Base-by-base conservation (phyloP, 2,113 vertebrate species). In the Sturnus vulgaris region DNA sequence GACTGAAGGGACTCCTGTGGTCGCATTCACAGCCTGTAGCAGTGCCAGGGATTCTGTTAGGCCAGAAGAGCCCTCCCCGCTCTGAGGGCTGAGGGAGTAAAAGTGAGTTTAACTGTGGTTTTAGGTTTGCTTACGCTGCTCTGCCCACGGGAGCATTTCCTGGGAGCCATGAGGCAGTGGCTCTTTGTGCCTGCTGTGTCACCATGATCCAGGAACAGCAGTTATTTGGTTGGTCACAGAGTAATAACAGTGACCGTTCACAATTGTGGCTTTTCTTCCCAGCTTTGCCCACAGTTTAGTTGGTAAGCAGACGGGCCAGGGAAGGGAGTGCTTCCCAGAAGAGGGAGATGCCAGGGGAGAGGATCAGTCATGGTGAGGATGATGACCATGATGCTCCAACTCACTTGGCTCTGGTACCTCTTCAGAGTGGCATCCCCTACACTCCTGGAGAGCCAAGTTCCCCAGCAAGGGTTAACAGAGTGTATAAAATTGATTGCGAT, bases 401-500 rank as follows among this genome's bases (percentile, higher is more conserved):
- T 83, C 42, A 3, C 57, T 52, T 15, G 55, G 40, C 61, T 37
- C 60, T 13, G 12, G 47, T 4, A 2, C 49, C 55, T 37, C 65
- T 40, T 65, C 1, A 1, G 11, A 27, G 79, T 7, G 73, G 84
- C 56, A 78, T 65, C 70, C 77, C 86, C 33, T 39, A 18, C 10
- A 31, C 39, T 9, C 6, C 17, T 12, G 59, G 72, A 20, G 60
- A 50, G 66, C 92, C 69, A 22, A 78, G 78, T 44, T 94, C 92
- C 96, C 97, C 71, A 90, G 98, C 97, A 98, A 98, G 98, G 98
- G 98, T 98, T 98, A 98, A 98, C 98, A 73, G 97, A 97, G 97
- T 98, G 97, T 97, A 97, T 98, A 98, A 98, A 98, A 98, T 98
- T 98, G 98, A 98, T 98, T 98, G 97, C 95, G 96, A 98, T 98